phyloP scores from a whole-genome alignment of 1,140 invertebrate genomes.

The Drosophila virilis region DNA sequence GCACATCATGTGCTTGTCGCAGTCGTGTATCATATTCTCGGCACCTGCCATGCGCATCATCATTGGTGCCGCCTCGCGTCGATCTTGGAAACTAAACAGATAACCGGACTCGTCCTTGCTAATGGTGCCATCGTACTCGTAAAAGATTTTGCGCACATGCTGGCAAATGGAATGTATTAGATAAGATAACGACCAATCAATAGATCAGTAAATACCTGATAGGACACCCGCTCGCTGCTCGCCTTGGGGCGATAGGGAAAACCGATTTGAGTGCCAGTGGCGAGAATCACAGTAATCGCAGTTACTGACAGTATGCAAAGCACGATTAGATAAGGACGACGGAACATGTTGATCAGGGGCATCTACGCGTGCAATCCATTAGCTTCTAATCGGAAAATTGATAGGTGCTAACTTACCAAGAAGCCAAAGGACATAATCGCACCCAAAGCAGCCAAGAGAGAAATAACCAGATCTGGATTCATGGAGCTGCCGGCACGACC shows the following conservation, averaged over 20 bases:
- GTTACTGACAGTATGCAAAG: slow-evolving; percentile 85
- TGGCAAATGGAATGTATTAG: slow-evolving; percentile 59
- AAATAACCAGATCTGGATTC: slow-evolving; percentile 87
- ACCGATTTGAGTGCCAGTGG: slow-evolving; percentile 88
- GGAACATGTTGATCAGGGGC: slow-evolving; percentile 73
- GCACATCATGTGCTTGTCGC: slow-evolving; percentile 88
- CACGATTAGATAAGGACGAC: slow-evolving; percentile 57
- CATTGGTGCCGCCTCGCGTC: slow-evolving; percentile 86
- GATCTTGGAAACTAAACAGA: slow-evolving; percentile 90
- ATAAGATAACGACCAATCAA: background rate
- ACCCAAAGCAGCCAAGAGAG: slow-evolving; percentile 84
- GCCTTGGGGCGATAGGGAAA: slow-evolving; percentile 90
- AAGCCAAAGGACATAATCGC: slow-evolving; percentile 66
- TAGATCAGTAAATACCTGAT: slow-evolving; percentile 84
- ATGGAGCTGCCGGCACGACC: slow-evolving; percentile 87
- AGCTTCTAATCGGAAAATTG: background rate
- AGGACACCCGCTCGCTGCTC: slow-evolving; percentile 88
- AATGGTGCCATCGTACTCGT: slow-evolving; percentile 85
- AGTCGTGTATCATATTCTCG: slow-evolving; percentile 86
- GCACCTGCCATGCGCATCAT: slow-evolving; percentile 84
- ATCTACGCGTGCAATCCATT: slow-evolving; percentile 36
- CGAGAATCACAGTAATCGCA: slow-evolving; percentile 84
- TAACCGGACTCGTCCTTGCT: slow-evolving; percentile 87
- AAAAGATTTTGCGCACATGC: slow-evolving; percentile 87
- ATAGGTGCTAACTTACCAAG: slow-evolving; percentile 50